phyloP scores from a whole-genome alignment of 2,113 vertebrate genomes.

The Chlorodrepanis virens region DNA sequence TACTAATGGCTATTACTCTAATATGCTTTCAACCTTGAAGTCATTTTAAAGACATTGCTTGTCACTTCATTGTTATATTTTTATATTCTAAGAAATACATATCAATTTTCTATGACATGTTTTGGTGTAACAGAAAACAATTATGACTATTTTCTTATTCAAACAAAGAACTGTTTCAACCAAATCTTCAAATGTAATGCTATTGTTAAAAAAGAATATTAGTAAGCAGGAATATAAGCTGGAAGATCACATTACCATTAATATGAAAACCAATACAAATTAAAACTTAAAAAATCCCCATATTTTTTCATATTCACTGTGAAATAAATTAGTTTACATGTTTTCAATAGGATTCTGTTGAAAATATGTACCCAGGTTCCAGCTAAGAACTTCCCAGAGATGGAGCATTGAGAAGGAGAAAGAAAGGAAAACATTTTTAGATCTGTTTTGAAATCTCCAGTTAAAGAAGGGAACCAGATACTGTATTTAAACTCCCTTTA shows the following conservation, averaged over 20 bases:
- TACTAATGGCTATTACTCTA: constrained; percentile 54
- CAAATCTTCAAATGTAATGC: neutral
- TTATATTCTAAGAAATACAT: neutral
- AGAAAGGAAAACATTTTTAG: neutral
- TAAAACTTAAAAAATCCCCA: rapidly evolving
- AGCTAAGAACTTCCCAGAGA: neutral
- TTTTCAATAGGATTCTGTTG: neutral
- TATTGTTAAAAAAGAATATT: neutral
- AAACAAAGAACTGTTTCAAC: neutral
- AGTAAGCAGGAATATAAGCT: neutral
- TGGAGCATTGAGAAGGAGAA: neutral
- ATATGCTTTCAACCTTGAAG: constrained; percentile 62
- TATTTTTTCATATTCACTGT: neutral
- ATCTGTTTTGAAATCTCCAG: neutral
- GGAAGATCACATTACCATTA: neutral
- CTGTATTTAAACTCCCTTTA: neutral
- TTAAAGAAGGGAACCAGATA: neutral
- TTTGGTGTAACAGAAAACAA: neutral
- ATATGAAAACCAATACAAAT: neutral
- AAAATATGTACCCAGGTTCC: neutral
- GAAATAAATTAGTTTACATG: neutral
- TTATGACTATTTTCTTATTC: neutral
- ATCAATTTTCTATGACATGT: neutral
- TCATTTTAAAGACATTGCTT: constrained; percentile 17
- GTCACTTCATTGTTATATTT: neutral